Percentiles rank a stretch among this genome's conserved stretches.
Conservation (phyloP, 1,140 invertebrate genomes). For the Drosophila aff. region DNA sequence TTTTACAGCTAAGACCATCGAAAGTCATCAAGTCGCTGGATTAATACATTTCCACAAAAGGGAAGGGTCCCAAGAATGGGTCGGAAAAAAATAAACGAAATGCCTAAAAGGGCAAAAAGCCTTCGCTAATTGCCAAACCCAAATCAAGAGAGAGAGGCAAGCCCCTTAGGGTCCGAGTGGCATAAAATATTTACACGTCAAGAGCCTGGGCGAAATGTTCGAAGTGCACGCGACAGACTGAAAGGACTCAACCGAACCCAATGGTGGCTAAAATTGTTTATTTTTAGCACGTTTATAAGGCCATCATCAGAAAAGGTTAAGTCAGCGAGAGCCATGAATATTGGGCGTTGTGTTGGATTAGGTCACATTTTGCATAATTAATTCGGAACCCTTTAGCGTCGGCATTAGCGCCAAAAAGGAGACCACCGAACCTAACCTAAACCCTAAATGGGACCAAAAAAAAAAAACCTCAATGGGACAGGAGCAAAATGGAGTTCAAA, state of each 20-base stretch:
- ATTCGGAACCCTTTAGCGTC: constrained; percentile 48
- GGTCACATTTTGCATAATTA: constrained; percentile 81
- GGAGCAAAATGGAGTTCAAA: constrained; percentile 57
- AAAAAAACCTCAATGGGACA: background rate
- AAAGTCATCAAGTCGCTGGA: constrained; percentile 42
- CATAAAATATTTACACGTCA: constrained; percentile 81
- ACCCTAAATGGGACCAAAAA: constrained; percentile 23
- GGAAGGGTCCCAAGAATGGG: constrained; percentile 13
- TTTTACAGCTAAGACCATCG: constrained; percentile 6
- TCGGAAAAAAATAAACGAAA: background rate
- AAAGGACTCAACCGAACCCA: constrained; percentile 25
- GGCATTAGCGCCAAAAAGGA: constrained; percentile 26
- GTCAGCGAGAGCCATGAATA: constrained; percentile 62
- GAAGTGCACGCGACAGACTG: constrained; percentile 55
- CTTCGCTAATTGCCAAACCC: constrained; percentile 73
- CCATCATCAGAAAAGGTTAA: constrained; percentile 78
- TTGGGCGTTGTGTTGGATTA: constrained; percentile 62
- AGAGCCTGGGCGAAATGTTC: constrained; percentile 50
- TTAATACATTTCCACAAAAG: constrained; percentile 51
- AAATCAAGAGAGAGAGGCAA: constrained; percentile 57
- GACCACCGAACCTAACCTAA: constrained; percentile 8
- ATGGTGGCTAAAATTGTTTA: constrained; percentile 65
- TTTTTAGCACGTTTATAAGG: constrained; percentile 81
- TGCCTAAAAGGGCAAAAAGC: constrained; percentile 40
- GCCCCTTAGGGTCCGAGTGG: constrained; percentile 27